Conservation (phyloP, 1,140 invertebrate genomes). For the Pentalonia nigronervosa region DNA sequence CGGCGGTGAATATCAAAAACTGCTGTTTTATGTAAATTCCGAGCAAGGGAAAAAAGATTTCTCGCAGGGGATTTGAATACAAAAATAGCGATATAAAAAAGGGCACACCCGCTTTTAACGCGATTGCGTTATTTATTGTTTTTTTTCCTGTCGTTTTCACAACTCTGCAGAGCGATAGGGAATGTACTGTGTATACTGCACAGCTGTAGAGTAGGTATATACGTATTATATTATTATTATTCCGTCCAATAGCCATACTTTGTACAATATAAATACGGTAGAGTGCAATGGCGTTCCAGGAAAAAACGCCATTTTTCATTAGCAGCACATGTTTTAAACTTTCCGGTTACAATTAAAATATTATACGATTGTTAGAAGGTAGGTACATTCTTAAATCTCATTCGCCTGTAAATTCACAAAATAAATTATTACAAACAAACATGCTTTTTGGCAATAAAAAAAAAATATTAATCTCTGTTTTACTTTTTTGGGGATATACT, state of each 20-base stretch:
- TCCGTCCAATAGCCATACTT: neutral
- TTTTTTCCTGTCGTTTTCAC: neutral
- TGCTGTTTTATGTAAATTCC: neutral
- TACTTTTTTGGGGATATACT: neutral
- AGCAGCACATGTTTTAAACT: neutral
- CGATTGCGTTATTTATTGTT: constrained; percentile 41
- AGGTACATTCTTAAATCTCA: neutral
- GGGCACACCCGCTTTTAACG: constrained; percentile 6
- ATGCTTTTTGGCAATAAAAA: neutral
- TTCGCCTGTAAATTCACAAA: neutral
- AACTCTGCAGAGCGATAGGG: neutral
- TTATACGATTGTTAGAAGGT: neutral
- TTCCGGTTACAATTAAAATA: neutral
- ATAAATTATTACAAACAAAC: neutral
- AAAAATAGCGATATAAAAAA: constrained; percentile 27
- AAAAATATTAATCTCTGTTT: neutral
- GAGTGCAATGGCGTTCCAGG: neutral
- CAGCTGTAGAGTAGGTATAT: neutral
- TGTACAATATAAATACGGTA: neutral
- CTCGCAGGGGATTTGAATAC: constrained; percentile 39
- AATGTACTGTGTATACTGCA: neutral
- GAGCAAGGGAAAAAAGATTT: neutral
- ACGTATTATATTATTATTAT: neutral
- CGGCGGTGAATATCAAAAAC: neutral
- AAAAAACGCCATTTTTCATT: neutral